Evolutionary conservation across 1,140 invertebrate genomes (phyloP).

Genomic region (Drosophila auraria): DNA sequence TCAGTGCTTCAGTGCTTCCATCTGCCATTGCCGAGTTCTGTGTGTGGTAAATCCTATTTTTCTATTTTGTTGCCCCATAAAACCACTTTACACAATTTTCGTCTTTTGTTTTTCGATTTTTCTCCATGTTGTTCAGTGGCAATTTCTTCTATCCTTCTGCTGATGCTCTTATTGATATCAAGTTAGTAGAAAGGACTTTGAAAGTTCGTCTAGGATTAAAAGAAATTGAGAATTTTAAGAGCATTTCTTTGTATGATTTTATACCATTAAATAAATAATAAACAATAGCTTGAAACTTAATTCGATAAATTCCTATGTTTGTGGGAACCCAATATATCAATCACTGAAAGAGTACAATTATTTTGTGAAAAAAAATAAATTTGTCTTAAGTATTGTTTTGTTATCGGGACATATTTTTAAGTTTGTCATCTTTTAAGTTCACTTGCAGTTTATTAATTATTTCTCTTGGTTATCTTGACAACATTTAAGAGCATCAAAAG

Average conservation of each 20-base stretch:
- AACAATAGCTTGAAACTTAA: no score
- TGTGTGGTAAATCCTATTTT: constrained; percentile 81
- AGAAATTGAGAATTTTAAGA: no score
- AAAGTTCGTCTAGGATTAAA: background rate
- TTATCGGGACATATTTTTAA: background rate
- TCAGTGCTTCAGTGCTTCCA: constrained; percentile 17
- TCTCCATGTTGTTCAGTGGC: constrained; percentile 59
- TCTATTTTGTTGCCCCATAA: constrained; percentile 83
- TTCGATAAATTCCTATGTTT: no score
- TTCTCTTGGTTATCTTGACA: no score
- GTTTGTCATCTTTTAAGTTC: no score
- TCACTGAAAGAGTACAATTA: no score
- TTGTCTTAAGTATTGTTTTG: no score
- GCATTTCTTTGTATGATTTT: background rate
- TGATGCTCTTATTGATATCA: constrained; percentile 3
- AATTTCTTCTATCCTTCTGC: constrained; percentile 13
- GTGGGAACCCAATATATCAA: no score
- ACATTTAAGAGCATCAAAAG: background rate
- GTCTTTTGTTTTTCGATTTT: constrained; percentile 83
- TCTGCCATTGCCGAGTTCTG: constrained; percentile 29
- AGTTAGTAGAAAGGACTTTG: background rate
- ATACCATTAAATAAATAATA: no score
- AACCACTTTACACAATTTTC: constrained; percentile 84
- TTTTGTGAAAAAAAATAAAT: no score
- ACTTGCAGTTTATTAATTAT: background rate